Evolutionary conservation across 2,797 vertebrate species (phyloP).

Genomic region (Chromobotia macracanthus): DNA sequence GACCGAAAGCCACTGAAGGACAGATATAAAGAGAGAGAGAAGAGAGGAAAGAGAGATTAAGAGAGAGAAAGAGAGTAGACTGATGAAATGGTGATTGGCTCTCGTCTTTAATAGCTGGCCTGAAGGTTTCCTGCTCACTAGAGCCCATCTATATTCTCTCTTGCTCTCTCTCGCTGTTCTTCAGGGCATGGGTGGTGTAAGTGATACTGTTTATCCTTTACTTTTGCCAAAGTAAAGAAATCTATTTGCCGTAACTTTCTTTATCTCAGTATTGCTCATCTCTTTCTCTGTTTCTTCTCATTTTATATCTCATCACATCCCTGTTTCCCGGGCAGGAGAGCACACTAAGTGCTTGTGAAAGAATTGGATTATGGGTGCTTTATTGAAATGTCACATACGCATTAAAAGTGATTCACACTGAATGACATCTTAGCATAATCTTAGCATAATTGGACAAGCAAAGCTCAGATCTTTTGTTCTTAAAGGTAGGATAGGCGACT

Average conservation of each 20-base stretch:
- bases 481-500: too few relatives aligned
- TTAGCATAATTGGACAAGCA: too few relatives aligned
- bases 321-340: neutral
- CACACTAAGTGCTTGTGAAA: neutral
- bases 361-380: neutral
- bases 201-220: constrained; percentile 23
- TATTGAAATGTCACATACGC: constrained; percentile 20
- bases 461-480: too few relatives aligned
- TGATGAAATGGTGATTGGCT: constrained; percentile 80
- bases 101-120: constrained; percentile 76
- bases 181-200: constrained; percentile 34
- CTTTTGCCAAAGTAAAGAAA: constrained; percentile 34
- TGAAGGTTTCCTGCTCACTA: constrained; percentile 66
- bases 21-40: neutral
- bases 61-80: constrained; percentile 54
- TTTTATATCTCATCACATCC: neutral
- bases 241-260: constrained; percentile 16
- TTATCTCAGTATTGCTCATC: constrained; percentile 3
- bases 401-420: constrained; percentile 15
- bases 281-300: neutral
- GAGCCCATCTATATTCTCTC: constrained; percentile 65
- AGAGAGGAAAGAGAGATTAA: constrained; percentile 43
- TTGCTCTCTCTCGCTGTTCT: constrained; percentile 58
- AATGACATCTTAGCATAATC: constrained; percentile 26
- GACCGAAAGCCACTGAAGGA: constrained; percentile 11